These are phyloP conservation scores for Balearica regulorum DNA, from an alignment of 2,797 vertebrate genomes.

Conservation along the genomic window DNA sequence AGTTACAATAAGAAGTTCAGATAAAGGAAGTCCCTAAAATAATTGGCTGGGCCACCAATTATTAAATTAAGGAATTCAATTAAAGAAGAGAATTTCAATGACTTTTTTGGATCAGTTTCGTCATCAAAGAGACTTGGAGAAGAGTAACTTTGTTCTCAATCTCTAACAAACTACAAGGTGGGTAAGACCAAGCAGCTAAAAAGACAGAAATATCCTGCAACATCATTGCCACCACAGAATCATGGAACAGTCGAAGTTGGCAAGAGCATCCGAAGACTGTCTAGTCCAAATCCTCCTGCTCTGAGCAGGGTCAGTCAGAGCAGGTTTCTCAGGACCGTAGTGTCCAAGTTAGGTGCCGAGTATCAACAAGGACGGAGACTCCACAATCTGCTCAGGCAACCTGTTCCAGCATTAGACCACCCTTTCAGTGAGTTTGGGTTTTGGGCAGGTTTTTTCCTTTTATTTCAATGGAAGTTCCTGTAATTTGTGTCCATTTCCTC, in stretches of 20 bases:
- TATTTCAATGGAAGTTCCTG: not conserved
- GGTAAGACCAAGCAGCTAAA: not conserved
- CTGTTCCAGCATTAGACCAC: not conserved
- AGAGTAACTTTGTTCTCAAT: not conserved
- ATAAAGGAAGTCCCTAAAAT: not conserved
- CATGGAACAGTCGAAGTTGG: not conserved
- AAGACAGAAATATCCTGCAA: not conserved
- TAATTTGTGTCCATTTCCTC: not conserved
- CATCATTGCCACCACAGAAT: not conserved
- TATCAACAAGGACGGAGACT: not conserved
- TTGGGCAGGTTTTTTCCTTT: not conserved
- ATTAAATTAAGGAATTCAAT: not conserved
- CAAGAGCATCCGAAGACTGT: not conserved
- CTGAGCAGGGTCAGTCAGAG: not conserved
- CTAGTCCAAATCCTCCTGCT: not conserved
- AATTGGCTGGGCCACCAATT: not conserved
- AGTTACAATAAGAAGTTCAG: not conserved
- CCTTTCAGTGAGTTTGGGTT: no score
- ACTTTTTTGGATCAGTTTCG: not conserved
- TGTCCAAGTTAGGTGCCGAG: not conserved
- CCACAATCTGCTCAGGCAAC: not conserved
- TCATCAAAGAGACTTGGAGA: not conserved
- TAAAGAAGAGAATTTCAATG: not conserved
- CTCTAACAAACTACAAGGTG: not conserved
- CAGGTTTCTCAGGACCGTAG: not conserved